Conservation (phyloP, 2,888 invertebrate genomes). For the Reticulitermes lucifugus region DNA sequence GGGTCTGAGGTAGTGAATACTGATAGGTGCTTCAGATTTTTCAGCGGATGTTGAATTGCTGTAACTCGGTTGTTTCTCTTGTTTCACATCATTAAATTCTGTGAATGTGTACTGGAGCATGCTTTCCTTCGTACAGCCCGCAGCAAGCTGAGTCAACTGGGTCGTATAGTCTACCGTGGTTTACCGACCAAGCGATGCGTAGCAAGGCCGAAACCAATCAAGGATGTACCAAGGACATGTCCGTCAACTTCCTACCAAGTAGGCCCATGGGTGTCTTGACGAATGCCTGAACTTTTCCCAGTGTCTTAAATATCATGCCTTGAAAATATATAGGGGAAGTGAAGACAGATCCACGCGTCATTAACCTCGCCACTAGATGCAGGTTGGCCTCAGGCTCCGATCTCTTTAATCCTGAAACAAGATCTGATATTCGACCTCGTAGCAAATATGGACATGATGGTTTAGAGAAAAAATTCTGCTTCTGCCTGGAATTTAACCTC, state of each 20-base stretch:
- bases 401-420: no score
- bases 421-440: no score
- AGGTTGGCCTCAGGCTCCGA: no score
- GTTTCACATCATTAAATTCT: conserved; percentile 1
- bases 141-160: neutral
- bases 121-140: neutral
- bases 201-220: conserved; percentile 20
- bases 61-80: neutral
- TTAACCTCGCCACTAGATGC: no score
- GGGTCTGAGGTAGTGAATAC: neutral
- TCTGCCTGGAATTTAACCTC: no score
- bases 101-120: neutral
- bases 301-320: no score
- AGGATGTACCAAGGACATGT: conserved; percentile 17
- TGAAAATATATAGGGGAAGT: no score
- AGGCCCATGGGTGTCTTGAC: no score
- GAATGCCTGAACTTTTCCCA: no score
- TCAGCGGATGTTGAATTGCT: neutral
- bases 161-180: conserved; percentile 10
- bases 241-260: neutral
- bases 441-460: no score
- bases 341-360: no score
- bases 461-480: no score
- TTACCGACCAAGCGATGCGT: conserved; percentile 17
- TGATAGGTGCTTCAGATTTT: neutral